Base-by-base conservation (phyloP, 2,888 invertebrate genomes). In the Maniola hyperantus region DNA sequence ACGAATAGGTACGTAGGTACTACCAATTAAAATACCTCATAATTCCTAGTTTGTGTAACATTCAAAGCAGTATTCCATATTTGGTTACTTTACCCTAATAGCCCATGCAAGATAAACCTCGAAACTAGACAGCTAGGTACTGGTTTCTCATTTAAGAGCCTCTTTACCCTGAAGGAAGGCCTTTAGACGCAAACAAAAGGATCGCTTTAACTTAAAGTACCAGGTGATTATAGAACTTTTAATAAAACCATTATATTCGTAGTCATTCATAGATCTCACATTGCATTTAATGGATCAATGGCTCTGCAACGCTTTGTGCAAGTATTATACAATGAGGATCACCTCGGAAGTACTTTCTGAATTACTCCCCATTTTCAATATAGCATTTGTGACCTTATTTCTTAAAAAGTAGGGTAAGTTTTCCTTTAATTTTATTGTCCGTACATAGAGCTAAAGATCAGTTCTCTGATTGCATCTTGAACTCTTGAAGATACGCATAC, bases 281-380 rank as follows among this genome's bases (percentile, higher is more conserved):
- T 62, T 57, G 66, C 66, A 62, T 57, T 65, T 39, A 46, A 66
- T 53, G 60, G 65, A 65, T 66, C 55, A 57, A 62, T 48, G 42
- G 44, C 57, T 48, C 36, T 66, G 57, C 50, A 58, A 58, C 57
- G 51, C 48, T 62, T 66, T 66, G 55, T 66, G 39, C 39, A 7
- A 57, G 57, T 57, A 42, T 39, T 61, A 55, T 57, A 58, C 62
- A 62, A 63, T 66, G 34, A 42, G 50, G 34, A 62, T 66, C 55
- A 50, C 57, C 55, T 62, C 18, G 39, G 20, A 55, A 10, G 42
- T 42, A 42, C 39, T 57, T n/a, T 57, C 39, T 7, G 57, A 42
- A 20, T 57, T 57, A 20, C 57, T 26, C 20, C 20, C 6, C 6
- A 11, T 18, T 7, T 42, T 11, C 13, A 57, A 20, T 57, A 34